Conservation (phyloP, 92 coral and sea anemone species). For the Heteractis magnifica region DNA sequence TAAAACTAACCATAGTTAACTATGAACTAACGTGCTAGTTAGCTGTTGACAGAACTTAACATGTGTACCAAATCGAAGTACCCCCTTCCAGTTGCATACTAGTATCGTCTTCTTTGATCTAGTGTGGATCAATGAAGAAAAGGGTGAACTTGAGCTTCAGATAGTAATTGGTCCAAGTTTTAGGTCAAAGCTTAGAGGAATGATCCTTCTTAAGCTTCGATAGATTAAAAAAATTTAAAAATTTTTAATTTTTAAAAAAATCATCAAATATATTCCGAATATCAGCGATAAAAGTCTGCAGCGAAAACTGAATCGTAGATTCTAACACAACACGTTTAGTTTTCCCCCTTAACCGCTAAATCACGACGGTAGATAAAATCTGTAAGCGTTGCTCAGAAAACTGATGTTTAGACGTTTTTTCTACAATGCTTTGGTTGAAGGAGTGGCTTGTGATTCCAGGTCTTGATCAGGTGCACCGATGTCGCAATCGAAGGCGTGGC, state of each 20-base stretch:
- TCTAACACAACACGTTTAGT: background rate
- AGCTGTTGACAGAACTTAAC: background rate
- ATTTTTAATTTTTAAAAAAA: background rate
- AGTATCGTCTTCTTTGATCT: background rate
- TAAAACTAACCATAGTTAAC: too few relatives aligned
- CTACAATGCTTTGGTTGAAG: background rate
- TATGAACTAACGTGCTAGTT: too few relatives aligned
- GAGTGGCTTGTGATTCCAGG: background rate
- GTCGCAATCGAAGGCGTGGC: background rate
- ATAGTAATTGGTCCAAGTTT: background rate
- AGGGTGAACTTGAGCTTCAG: background rate
- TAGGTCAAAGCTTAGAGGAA: background rate
- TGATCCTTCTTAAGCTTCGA: background rate
- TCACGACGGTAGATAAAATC: background rate
- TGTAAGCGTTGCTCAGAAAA: background rate
- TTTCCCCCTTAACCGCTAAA: background rate
- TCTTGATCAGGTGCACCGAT: background rate
- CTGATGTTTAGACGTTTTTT: background rate
- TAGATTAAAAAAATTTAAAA: background rate
- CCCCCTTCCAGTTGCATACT: background rate
- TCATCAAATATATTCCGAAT: background rate
- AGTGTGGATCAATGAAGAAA: background rate
- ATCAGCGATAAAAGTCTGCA: background rate
- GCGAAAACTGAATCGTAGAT: background rate
- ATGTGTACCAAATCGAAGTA: background rate